phyloP scores from a whole-genome alignment of 64 coral and sea anemone species.

The Porites australiensis region DNA sequence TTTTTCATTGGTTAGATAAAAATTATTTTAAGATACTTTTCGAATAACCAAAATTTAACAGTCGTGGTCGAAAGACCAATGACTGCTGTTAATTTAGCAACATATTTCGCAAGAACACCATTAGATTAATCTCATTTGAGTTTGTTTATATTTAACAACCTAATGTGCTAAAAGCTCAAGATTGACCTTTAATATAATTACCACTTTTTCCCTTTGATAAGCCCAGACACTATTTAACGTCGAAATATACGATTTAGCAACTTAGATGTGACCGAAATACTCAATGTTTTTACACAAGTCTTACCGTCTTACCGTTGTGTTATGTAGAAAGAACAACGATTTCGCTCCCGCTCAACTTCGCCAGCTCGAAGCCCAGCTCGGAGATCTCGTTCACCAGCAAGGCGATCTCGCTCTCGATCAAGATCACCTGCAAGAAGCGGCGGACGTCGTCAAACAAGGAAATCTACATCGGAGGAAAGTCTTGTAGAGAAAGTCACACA shows the following conservation, averaged over 20 bases:
- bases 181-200: no score
- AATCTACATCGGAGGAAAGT: constrained; percentile 32
- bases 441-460: neutral
- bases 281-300: no score
- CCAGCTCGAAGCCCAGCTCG: constrained; percentile 35
- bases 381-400: constrained; percentile 38
- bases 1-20: neutral
- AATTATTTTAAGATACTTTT: neutral
- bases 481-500: neutral
- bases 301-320: neutral
- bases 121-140: no score
- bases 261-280: no score
- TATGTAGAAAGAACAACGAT: neutral
- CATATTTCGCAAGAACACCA: neutral
- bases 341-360: constrained; percentile 60
- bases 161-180: neutral
- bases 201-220: neutral
- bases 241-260: neutral
- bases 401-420: constrained; percentile 73
- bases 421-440: constrained; percentile 60
- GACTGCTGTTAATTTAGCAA: neutral
- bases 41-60: neutral
- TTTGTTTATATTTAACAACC: neutral
- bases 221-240: no score
- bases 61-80: neutral